phyloP scores from a whole-genome alignment of 2,113 vertebrate species.

The Barnardius zonarius region DNA sequence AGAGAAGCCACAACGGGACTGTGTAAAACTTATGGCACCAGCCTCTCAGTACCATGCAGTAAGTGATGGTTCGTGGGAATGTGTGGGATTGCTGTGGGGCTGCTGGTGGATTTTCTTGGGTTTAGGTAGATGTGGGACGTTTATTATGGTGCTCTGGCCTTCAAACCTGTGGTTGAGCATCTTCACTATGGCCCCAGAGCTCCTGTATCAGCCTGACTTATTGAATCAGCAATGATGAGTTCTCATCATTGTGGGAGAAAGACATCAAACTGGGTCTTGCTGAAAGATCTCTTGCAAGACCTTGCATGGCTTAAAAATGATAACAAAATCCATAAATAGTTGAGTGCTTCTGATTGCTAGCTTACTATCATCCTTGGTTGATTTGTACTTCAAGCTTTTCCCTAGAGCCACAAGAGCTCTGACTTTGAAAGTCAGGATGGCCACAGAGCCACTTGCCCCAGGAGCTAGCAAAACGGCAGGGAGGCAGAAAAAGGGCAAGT shows the following conservation, averaged over 20 bases:
- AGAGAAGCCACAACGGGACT: neutral
- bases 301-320: neutral
- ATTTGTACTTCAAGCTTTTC: neutral
- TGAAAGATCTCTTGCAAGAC: neutral
- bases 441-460: neutral
- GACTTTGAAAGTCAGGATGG: neutral
- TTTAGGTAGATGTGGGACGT: neutral
- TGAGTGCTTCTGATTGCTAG: neutral
- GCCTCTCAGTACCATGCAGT: neutral
- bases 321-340: neutral
- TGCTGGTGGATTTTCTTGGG: neutral
- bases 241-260: neutral
- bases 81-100: neutral
- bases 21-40: neutral
- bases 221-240: neutral
- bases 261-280: neutral
- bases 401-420: rapidly evolving
- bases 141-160: neutral
- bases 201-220: neutral
- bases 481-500: neutral
- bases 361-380: rapidly evolving
- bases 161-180: neutral
- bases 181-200: neutral
- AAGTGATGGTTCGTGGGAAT: neutral
- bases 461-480: neutral